phyloP scores from a whole-genome alignment of 1,140 invertebrate genomes.

The Drosophila pseudoananassae region DNA sequence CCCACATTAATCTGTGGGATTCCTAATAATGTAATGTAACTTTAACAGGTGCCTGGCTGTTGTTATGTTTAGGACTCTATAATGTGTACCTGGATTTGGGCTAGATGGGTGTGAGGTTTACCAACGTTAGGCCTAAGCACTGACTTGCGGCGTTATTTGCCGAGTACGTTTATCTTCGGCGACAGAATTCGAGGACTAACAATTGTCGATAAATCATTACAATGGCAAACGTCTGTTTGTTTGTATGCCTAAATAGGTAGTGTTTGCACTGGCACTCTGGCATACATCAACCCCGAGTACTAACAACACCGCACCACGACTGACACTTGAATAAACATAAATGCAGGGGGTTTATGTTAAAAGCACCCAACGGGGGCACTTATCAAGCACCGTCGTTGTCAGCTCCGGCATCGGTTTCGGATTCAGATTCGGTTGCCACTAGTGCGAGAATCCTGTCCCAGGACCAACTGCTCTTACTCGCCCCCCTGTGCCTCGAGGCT shows the following conservation, averaged over 20 bases:
- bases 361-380: conserved; percentile 75
- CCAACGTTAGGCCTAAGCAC: conserved; percentile 15
- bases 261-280: conserved; percentile 36
- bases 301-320: conserved; percentile 12
- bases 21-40: neutral
- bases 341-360: conserved; percentile 73
- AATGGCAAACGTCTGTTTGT: conserved; percentile 57
- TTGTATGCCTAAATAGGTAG: conserved; percentile 39
- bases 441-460: conserved; percentile 1
- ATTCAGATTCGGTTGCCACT: conserved; percentile 18
- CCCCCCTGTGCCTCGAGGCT: conserved; percentile 24
- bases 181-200: conserved; percentile 43
- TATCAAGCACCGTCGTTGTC: conserved; percentile 48
- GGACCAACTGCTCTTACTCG: neutral
- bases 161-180: conserved; percentile 46
- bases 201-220: conserved; percentile 73
- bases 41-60: neutral
- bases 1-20: neutral
- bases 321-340: conserved; percentile 75
- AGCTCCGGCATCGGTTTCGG: conserved; percentile 9
- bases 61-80: neutral
- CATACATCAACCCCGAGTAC: conserved; percentile 14
- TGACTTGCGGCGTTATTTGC: conserved; percentile 21
- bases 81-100: no score
- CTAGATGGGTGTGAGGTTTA: conserved; percentile 18